Percentiles rank a stretch among this genome's conserved stretches.
Evolutionary conservation across 2,888 invertebrate species (phyloP).

Genomic region (Calameuta pallipes): DNA sequence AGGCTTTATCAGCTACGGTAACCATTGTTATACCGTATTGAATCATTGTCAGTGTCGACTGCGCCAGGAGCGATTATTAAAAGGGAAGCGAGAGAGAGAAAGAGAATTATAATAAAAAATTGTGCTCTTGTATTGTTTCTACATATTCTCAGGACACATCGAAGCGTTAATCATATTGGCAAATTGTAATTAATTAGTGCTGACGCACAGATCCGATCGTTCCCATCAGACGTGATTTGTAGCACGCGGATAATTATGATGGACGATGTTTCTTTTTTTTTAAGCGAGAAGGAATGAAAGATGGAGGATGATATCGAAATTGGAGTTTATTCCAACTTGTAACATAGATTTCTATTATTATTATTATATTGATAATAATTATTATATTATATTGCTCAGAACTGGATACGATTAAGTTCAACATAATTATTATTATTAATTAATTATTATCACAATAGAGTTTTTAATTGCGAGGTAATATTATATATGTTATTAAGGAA

Average conservation of each 20-base stretch:
- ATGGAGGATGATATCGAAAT: slow-evolving; percentile 4
- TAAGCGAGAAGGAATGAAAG: background rate
- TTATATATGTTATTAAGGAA: slow-evolving; percentile 43
- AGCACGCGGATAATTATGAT: background rate
- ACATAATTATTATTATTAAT: slow-evolving; percentile 36
- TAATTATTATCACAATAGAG: slow-evolving; percentile 31
- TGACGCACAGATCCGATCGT: background rate
- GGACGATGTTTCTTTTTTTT: background rate
- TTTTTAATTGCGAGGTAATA: slow-evolving; percentile 41
- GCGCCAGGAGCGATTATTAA: background rate
- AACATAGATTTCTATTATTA: slow-evolving; percentile 43
- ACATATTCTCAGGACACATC: background rate
- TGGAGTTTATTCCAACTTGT: slow-evolving; percentile 26
- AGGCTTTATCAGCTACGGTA: background rate
- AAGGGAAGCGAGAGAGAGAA: too few relatives aligned
- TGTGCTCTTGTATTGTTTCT: background rate
- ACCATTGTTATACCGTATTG: background rate
- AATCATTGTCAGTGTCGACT: background rate
- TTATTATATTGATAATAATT: slow-evolving; percentile 27
- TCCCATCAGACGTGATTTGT: background rate
- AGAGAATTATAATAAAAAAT: background rate
- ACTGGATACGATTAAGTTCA: slow-evolving; percentile 53
- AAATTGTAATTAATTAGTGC: background rate
- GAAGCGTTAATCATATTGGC: background rate
- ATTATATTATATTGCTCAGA: slow-evolving; percentile 47